phyloP scores from a whole-genome alignment of 2,113 vertebrate genomes.

The Theristicus caerulescens region DNA sequence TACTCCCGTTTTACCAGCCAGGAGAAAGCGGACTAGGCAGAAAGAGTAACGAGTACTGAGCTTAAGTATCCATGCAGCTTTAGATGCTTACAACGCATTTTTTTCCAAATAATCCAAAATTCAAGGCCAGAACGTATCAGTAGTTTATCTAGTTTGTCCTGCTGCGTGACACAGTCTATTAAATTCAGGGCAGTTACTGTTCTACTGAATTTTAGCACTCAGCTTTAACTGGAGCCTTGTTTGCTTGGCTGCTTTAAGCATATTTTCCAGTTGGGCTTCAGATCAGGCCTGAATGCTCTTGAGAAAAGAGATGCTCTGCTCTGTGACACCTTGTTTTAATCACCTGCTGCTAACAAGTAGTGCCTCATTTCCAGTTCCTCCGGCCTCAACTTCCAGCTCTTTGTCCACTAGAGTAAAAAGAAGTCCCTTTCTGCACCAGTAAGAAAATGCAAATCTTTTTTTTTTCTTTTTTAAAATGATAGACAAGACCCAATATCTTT shows the following conservation, averaged over 20 bases:
- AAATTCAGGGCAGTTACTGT: background rate
- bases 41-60: rapidly evolving
- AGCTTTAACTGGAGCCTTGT: background rate
- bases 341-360: background rate
- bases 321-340: background rate
- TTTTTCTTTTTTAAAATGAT: background rate
- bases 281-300: background rate
- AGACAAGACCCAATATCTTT: background rate
- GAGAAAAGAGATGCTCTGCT: background rate
- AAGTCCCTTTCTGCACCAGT: background rate
- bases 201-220: background rate
- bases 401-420: background rate
- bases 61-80: background rate
- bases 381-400: background rate
- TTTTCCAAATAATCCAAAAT: background rate
- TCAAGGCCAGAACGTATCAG: background rate
- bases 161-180: background rate
- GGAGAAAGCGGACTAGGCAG: background rate
- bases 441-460: background rate
- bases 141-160: background rate
- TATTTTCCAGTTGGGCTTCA: background rate
- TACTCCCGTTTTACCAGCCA: background rate
- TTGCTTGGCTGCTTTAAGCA: background rate
- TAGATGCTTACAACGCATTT: background rate
- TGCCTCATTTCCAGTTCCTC: background rate